These are phyloP conservation scores for Delphinus delphis DNA, from an alignment of 2,113 vertebrate genomes.

Conservation along the genomic window DNA sequence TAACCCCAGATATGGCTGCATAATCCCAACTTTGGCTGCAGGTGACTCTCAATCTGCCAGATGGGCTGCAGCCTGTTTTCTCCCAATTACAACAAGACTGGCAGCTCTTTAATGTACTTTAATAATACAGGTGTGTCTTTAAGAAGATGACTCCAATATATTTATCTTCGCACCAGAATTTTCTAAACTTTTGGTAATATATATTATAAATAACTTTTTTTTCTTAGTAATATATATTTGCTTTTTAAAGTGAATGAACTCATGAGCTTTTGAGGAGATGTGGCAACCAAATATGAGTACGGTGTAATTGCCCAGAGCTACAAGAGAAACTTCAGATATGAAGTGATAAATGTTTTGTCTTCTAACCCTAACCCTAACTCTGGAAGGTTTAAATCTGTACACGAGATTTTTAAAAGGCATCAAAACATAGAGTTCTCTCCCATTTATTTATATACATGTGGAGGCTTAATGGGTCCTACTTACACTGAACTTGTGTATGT, in stretches of 20 bases:
- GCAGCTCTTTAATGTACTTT: constrained; percentile 87
- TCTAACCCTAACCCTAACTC: no score
- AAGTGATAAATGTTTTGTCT: background rate
- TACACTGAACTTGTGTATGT: background rate
- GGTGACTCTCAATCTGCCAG: constrained; percentile 67
- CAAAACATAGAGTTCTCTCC: background rate
- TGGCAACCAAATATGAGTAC: background rate
- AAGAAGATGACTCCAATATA: background rate
- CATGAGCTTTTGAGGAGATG: background rate
- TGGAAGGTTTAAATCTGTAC: background rate
- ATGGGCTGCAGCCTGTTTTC: constrained; percentile 46
- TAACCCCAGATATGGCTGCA: constrained; percentile 82
- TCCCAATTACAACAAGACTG: constrained; percentile 76
- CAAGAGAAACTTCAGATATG: background rate
- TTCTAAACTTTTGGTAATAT: background rate
- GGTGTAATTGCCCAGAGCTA: background rate
- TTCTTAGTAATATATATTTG: constrained; percentile 87
- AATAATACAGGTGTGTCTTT: background rate
- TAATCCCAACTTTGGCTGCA: constrained; percentile 46
- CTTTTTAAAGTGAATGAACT: constrained; percentile 68
- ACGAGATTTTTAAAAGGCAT: background rate
- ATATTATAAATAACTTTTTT: constrained; percentile 84
- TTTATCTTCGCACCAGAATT: background rate
- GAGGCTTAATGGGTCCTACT: background rate
- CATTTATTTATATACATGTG: background rate